Base-by-base conservation (phyloP, 2,797 vertebrate species). In the Merluccius polli region DNA sequence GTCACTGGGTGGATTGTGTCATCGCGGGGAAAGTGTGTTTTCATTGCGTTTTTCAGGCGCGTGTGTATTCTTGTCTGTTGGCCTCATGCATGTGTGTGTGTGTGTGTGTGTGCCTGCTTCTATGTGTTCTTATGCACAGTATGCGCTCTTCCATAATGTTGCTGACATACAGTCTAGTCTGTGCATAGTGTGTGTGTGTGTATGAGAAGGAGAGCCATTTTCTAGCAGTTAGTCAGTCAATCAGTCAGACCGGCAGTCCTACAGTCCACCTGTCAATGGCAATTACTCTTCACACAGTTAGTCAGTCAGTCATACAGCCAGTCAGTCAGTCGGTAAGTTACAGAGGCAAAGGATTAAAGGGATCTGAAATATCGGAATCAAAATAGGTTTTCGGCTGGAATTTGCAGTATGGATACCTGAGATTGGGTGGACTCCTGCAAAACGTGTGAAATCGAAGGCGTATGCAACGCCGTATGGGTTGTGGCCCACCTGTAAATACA, bases 151-250 rank as follows among this genome's bases (percentile, higher is more conserved):
- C 33, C 33, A 35, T 35, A 35, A 35, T 81, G 79, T 79, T 81
- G 73, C 72, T 77, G 82, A 76, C 77, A 41, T 69, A 4, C 27
- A 4, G 52, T 84, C 80, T 80, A 24, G 81, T 76, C 70, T 79
- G 75, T 0, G 24, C 74, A 68, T 30, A 69, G 67, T 24, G 63
- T 80, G 59, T 79, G 38, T 41, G 38, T 41, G 33, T 35, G 33
- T 35, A 8, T 35, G n/a, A n/a, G n/a, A n/a, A n/a, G n/a, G n/a
- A n/a, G n/a, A n/a, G n/a, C n/a, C n/a, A n/a, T n/a, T n/a, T n/a
- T n/a, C n/a, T n/a, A n/a, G n/a, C n/a, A n/a, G n/a, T n/a, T 35
- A 35, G 33, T 74, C n/a, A 44, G 70, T n/a, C 70, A 52, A 52
- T 41, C 2, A 59, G 73, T 73, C 68, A 67, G 82, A 33, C 12